Base-by-base conservation (phyloP, 2,888 invertebrate species). In the Acrobasis suavella region DNA sequence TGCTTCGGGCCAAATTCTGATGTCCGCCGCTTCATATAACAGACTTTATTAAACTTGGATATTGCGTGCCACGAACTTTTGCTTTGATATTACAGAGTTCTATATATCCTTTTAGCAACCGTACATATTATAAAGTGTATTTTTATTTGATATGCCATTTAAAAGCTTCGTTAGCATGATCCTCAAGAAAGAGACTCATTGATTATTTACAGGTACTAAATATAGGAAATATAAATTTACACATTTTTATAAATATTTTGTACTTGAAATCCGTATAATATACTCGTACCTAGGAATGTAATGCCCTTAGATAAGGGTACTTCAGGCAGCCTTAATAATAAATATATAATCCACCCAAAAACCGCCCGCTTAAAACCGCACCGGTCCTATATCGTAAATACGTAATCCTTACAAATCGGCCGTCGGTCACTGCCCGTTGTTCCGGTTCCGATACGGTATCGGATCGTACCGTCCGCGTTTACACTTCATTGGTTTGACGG, bases 341-440 rank as follows among this genome's bases (percentile, higher is more conserved):
- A 59, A 58, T 56, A 39, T 42, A 63, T 49, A n/a, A 38, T 32
- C 39, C 15, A 15, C 60, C 55, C 50, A 15, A 55, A 63, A 64
- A 56, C 59, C 42, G 39, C 42, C 42, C 58, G 60, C 50, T 64
- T 64, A 63, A 55, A 55, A 66, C 64, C 60, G 50, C 52, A 37
- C 65, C 61, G 58, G 17, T 39, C 58, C 39, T 65, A 64, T 64
- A 66, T 54, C 60, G 63, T 64, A 65, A 68, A 65, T 62, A 62
- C 62, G 64, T 69, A 70, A 69, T 67, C 70, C 69, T 54, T 42
- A 70, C 69, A 70, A 69, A 70, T 69, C 67, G 69, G 68, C 49
- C 64, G 22, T 58, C 62, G 62, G 64, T 46, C 58, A 63, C 54
- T 61, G 58, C 50, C 58, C 64, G 52, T 49, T 65, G 66, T 66